These are phyloP conservation scores for Pheosia gnoma DNA, from an alignment of 2,888 invertebrate species.

Conservation along the genomic window DNA sequence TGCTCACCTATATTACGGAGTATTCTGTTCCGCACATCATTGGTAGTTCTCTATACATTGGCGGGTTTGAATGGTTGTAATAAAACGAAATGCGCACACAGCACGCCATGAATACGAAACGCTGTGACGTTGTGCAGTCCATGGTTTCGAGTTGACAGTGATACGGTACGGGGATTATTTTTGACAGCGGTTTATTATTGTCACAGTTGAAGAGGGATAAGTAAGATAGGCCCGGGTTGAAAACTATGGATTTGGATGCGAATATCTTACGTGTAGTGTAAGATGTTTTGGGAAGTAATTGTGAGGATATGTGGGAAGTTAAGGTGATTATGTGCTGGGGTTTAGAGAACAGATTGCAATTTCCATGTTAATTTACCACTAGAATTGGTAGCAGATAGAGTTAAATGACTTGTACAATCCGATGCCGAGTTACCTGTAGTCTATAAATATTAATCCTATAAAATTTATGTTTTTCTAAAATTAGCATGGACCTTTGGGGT, in stretches of 20 bases:
- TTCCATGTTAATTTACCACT: too few relatives aligned
- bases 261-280: conserved; percentile 10
- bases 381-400: too few relatives aligned
- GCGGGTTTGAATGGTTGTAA: conserved; percentile 16
- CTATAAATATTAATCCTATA: too few relatives aligned
- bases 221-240: conserved; percentile 20
- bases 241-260: conserved; percentile 19
- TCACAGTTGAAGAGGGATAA: conserved; percentile 29
- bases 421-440: too few relatives aligned
- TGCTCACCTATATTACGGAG: conserved; percentile 22
- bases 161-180: conserved; percentile 31
- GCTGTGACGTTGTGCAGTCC: conserved; percentile 8
- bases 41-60: conserved; percentile 26
- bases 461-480: too few relatives aligned
- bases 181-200: conserved; percentile 29
- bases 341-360: too few relatives aligned
- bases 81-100: conserved; percentile 16
- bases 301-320: neutral
- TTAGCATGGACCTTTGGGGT: too few relatives aligned
- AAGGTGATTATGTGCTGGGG: too few relatives aligned
- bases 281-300: neutral
- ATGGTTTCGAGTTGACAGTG: conserved; percentile 15
- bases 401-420: too few relatives aligned
- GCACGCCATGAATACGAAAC: conserved; percentile 27
- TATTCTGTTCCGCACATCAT: conserved; percentile 23